phyloP scores from a whole-genome alignment of 2,113 vertebrate species.

The Carlito syrichta region DNA sequence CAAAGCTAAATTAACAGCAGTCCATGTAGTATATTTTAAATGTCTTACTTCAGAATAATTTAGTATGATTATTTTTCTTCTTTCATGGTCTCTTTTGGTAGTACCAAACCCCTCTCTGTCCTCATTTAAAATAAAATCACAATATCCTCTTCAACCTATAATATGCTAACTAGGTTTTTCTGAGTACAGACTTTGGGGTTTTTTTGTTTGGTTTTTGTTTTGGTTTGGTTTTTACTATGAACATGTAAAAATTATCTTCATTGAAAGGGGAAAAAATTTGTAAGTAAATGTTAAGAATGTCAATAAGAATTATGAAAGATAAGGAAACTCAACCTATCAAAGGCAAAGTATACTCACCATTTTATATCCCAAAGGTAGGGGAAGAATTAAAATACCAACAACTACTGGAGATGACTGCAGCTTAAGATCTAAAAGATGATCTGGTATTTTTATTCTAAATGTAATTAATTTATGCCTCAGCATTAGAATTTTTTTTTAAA shows the following conservation, averaged over 20 bases:
- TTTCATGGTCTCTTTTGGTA: not conserved
- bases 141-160: not conserved
- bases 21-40: not conserved
- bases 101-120: not conserved
- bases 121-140: not conserved
- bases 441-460: constrained; percentile 25
- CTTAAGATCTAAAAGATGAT: constrained; percentile 45
- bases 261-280: not conserved
- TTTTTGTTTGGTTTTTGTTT: not conserved
- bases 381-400: not conserved
- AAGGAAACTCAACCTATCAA: constrained; percentile 17
- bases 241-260: not conserved
- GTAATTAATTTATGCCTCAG: not conserved
- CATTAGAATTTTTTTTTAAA: not conserved
- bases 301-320: not conserved
- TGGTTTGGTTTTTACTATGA: not conserved
- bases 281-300: constrained; percentile 2
- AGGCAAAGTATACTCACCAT: not conserved
- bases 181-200: not conserved
- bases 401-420: not conserved
- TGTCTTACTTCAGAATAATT: not conserved
- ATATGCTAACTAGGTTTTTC: not conserved
- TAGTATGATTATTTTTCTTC: not conserved
- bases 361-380: not conserved
- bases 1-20: constrained; percentile 1